Evolutionary conservation across 1,140 invertebrate genomes (phyloP), one percentile per base, ranked within the genome.

Genomic region (Dreissena polymorpha): DNA sequence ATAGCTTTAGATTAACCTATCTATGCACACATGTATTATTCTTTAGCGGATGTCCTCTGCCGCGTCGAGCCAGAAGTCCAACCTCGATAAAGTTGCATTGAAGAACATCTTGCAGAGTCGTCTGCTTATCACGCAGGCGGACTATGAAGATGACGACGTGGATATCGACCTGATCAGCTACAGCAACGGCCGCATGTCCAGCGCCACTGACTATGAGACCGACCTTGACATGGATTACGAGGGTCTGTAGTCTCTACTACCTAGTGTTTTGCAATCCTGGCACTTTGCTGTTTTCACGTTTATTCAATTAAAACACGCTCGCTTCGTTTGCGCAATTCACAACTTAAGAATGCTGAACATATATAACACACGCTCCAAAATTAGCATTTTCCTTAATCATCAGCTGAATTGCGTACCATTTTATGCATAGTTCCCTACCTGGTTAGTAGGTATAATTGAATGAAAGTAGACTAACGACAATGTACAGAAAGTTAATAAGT

Each of bases 161-260:
- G 73, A 75, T 10, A 65, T 63, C 8, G 74, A 75, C 39, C 29
- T 76, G 8, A 50, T 76, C 13, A 49, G 53, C n/a, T 74, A 57
- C 25, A 27, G 27, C 51, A 77, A 84, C 77, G 86, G 85, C 10
- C 75, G 86, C 65, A 70, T 80, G 57, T 86, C 86, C 50, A 75
- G 75, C 51, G 89, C 86, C 51, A 87, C 81, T 13, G 89, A 90
- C 60, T 90, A 90, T 71, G 89, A 90, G 65, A 90, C 89, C 23
- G 89, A 90, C 74, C 74, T 90, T 0, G 89, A 90, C 71, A 86
- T 90, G 86, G 88, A 90, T 69, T 88, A 86, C 81, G 89, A 88
- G 16, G 80, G 89, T 90, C 70, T 75, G 70, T 75, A 7, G 23
- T 0, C 71, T 21, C 25, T 0, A 10, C 27, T 25, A 18, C 6